Conservation (phyloP, 2,113 vertebrate species). For the Galbula dea region DNA sequence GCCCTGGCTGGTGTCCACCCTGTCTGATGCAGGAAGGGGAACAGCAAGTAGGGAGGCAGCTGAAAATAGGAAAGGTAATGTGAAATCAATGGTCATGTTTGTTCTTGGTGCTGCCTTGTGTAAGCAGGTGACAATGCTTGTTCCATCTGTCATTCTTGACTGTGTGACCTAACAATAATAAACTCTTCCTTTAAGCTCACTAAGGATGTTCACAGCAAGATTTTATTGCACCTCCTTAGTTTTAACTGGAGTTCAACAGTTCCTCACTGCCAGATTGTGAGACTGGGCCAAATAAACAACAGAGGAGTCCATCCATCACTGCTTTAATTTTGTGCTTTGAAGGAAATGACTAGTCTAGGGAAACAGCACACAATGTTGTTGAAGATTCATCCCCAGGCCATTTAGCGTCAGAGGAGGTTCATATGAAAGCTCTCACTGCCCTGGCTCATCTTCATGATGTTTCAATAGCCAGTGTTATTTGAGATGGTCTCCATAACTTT, state of each 20-base stretch:
- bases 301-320: constrained; percentile 56
- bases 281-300: constrained; percentile 35
- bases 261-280: background rate
- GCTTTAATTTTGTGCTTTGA: constrained; percentile 43
- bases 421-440: background rate
- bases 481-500: background rate
- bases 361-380: background rate
- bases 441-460: background rate
- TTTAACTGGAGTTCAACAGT: background rate
- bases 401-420: background rate
- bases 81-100: background rate
- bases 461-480: background rate
- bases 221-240: constrained; percentile 12
- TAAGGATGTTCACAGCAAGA: constrained; percentile 4
- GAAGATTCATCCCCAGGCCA: background rate
- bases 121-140: background rate
- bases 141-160: background rate
- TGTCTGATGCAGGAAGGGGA: background rate
- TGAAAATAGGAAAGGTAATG: background rate
- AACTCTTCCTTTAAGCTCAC: background rate
- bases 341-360: background rate
- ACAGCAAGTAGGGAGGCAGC: background rate
- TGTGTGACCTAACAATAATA: background rate
- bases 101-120: background rate
- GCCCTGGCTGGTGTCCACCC: background rate